Evolutionary conservation across 2,113 vertebrate genomes (phyloP).

Genomic region (Dicerorhinus sumatrensis): DNA sequence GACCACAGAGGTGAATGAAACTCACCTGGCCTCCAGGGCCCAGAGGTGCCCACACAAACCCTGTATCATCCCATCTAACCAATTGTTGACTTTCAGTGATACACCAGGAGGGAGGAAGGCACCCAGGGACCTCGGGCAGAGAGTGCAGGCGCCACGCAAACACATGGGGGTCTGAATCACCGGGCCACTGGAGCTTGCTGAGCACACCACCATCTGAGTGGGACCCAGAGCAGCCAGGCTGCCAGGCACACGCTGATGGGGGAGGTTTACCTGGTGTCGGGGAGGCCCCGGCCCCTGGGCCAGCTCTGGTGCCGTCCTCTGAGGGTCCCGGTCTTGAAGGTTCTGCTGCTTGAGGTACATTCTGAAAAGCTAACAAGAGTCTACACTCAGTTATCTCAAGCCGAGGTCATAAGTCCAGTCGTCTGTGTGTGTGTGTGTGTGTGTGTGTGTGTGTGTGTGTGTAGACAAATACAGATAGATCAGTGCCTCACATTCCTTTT

Average conservation of each 20-base stretch:
- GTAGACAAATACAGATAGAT: not conserved
- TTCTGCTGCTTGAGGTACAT: not conserved
- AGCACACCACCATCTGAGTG: rapidly evolving
- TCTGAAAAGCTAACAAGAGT: not conserved
- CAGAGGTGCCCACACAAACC: not conserved
- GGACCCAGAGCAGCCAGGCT: not conserved
- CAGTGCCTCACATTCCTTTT: not conserved
- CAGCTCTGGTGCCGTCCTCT: not conserved
- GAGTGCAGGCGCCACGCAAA: not conserved
- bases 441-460: not conserved
- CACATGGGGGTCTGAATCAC: not conserved
- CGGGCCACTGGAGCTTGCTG: rapidly evolving
- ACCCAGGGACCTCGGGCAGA: not conserved
- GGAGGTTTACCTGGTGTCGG: not conserved
- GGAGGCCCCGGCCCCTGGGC: not conserved
- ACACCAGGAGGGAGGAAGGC: no score
- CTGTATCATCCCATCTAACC: rapidly evolving
- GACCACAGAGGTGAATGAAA: no score
- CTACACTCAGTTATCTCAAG: rapidly evolving
- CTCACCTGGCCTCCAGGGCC: not conserved
- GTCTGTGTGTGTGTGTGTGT: no score
- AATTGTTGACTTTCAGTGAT: not conserved
- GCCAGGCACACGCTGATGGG: rapidly evolving
- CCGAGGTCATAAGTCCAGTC: rapidly evolving
- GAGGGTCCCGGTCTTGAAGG: not conserved